phyloP scores from a whole-genome alignment of 2,888 invertebrate species.

The Bugulina stolonifera region DNA sequence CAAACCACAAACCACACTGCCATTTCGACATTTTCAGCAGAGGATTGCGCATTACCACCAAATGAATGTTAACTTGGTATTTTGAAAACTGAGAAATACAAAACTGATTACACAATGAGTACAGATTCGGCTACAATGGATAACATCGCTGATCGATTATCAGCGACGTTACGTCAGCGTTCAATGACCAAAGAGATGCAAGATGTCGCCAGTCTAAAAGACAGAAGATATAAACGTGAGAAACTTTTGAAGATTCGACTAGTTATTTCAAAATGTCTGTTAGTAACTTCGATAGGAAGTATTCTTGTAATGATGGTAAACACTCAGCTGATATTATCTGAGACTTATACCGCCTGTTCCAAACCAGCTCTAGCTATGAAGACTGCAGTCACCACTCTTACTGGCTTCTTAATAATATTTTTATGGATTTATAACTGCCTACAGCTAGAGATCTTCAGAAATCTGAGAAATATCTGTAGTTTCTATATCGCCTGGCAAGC shows the following conservation, averaged over 20 bases:
- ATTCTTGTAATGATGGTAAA: slow-evolving; percentile 13
- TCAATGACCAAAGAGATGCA: not conserved
- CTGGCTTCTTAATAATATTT: not conserved
- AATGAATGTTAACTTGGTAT: no score
- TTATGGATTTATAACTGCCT: slow-evolving; percentile 4
- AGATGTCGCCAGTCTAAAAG: not conserved
- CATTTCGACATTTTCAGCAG: no score
- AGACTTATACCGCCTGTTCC: not conserved
- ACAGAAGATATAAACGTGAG: not conserved
- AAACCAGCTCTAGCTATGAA: not conserved
- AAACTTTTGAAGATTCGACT: not conserved
- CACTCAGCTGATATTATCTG: not conserved
- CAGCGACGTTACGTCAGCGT: not conserved
- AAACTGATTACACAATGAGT: not conserved
- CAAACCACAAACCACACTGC: no score
- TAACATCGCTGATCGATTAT: not conserved
- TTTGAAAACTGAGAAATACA: no score
- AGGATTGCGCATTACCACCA: no score
- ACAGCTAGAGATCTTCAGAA: slow-evolving; percentile 11
- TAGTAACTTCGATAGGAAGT: not conserved
- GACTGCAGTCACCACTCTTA: not conserved
- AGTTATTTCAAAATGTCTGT: not conserved
- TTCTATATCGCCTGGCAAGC: not conserved
- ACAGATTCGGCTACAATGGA: not conserved
- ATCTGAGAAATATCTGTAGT: not conserved